Percentiles rank a stretch among this genome's conserved stretches.
Evolutionary conservation across 1,140 invertebrate species (phyloP).

Genomic region (Lordiphosa mommai): DNA sequence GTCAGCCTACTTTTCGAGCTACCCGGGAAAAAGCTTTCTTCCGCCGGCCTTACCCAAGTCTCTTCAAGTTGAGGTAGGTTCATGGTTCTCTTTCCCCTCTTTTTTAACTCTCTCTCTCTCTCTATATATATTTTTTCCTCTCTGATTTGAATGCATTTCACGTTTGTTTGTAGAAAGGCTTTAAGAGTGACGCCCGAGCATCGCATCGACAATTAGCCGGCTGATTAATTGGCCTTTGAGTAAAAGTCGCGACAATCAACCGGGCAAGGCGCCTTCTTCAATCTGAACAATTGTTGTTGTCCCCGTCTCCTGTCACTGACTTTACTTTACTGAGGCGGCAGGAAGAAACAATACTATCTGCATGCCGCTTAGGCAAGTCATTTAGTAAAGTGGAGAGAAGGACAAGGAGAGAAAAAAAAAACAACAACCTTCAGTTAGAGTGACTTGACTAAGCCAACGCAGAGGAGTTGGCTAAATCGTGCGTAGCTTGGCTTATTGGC

Average conservation of each 20-base stretch:
- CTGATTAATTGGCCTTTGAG: slow-evolving; percentile 62
- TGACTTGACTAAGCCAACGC: slow-evolving; percentile 31
- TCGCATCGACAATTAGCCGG: slow-evolving; percentile 59
- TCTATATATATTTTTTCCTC: neutral
- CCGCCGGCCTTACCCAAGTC: slow-evolving; percentile 26
- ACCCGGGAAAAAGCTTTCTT: neutral
- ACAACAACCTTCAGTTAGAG: slow-evolving; percentile 4
- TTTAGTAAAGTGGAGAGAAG: slow-evolving; percentile 61
- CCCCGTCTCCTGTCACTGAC: slow-evolving; percentile 27
- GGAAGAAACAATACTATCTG: slow-evolving; percentile 27
- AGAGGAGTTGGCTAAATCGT: slow-evolving; percentile 47
- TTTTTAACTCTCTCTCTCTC: neutral
- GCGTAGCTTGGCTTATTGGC: slow-evolving; percentile 59
- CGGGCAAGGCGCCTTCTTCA: slow-evolving; percentile 21
- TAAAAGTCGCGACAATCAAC: slow-evolving; percentile 53
- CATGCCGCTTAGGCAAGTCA: slow-evolving; percentile 45
- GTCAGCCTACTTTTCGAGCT: slow-evolving; percentile 6
- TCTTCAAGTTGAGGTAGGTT: slow-evolving; percentile 56
- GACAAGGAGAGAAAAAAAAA: neutral
- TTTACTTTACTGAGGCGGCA: slow-evolving; percentile 33
- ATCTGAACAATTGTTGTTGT: slow-evolving; percentile 31
- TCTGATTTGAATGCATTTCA: slow-evolving; percentile 60
- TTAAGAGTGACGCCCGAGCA: slow-evolving; percentile 26
- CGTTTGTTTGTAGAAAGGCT: slow-evolving; percentile 28
- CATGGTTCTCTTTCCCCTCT: slow-evolving; percentile 7